Conservation (phyloP, 2,888 invertebrate genomes). For the Rosalia funebris region DNA sequence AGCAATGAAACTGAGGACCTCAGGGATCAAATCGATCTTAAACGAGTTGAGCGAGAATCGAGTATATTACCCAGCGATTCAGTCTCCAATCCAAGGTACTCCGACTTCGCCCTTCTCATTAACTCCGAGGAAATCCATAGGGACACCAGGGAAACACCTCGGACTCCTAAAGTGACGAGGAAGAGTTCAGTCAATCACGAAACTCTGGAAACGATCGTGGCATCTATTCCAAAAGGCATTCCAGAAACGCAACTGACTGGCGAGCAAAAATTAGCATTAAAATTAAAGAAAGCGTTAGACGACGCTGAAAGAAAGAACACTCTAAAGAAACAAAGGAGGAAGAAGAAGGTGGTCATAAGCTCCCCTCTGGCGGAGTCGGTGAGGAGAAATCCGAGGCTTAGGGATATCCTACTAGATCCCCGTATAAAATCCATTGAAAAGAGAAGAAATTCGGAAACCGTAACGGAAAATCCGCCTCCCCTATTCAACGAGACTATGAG, state of each 20-base stretch:
- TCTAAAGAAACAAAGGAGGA: slow-evolving; percentile 45
- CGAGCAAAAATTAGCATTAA: slow-evolving; percentile 54
- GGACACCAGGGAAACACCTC: background rate
- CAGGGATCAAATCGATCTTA: slow-evolving; percentile 24
- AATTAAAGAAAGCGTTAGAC: slow-evolving; percentile 51
- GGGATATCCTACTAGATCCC: slow-evolving; percentile 44
- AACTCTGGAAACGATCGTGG: slow-evolving; percentile 51
- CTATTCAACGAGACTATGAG: slow-evolving; percentile 7
- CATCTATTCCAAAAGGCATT: slow-evolving; percentile 47
- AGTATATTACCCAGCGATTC: slow-evolving; percentile 45
- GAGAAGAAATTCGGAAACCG: slow-evolving; percentile 28
- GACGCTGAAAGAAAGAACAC: slow-evolving; percentile 51
- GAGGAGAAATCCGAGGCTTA: slow-evolving; percentile 46
- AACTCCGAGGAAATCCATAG: slow-evolving; percentile 15
- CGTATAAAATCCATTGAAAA: slow-evolving; percentile 24
- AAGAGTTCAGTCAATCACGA: slow-evolving; percentile 38
- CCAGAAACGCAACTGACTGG: slow-evolving; percentile 49
- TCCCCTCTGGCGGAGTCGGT: slow-evolving; percentile 53
- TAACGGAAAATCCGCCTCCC: background rate
- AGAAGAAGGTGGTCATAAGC: slow-evolving; percentile 49
- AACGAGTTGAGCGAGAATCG: slow-evolving; percentile 30
- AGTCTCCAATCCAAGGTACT: slow-evolving; percentile 45
- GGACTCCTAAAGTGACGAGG: background rate
- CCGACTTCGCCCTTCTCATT: slow-evolving; percentile 33
- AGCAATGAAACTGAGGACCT: slow-evolving; percentile 42